Percentiles rank a stretch among this genome's conserved stretches.
These are phyloP conservation scores for Popillia japonica DNA, from an alignment of 1,140 invertebrate species.

Conservation along the genomic window DNA sequence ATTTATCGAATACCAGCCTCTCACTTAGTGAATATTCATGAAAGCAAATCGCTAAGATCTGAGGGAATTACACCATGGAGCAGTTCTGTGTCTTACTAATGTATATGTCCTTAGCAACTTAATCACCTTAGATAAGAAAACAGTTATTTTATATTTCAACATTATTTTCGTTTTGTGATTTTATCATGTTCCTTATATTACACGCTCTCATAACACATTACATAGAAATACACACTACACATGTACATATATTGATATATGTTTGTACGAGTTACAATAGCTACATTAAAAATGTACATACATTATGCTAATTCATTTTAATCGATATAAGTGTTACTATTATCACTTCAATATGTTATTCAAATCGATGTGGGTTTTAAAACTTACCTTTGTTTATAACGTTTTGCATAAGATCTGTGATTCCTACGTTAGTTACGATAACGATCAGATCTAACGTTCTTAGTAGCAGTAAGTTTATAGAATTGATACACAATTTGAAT, in stretches of 20 bases:
- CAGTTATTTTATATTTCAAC: conserved; percentile 35
- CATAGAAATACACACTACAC: not conserved
- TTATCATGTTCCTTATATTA: conserved; percentile 26
- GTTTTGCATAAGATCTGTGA: not conserved
- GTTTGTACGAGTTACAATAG: not conserved
- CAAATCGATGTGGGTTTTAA: conserved; percentile 30
- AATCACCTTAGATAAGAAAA: conserved; percentile 29
- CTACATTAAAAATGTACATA: conserved; percentile 20
- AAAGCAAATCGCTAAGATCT: conserved; percentile 40
- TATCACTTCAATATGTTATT: conserved; percentile 23
- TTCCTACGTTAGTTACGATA: not conserved
- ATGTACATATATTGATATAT: not conserved
- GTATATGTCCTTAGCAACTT: conserved; percentile 37
- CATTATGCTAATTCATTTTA: conserved; percentile 29
- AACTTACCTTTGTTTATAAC: not conserved
- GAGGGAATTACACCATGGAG: conserved; percentile 11
- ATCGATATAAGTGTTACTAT: conserved; percentile 22
- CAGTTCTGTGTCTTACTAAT: conserved; percentile 38
- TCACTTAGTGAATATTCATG: conserved; percentile 41
- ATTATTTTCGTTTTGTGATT: conserved; percentile 28
- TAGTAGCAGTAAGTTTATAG: no score
- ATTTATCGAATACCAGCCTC: conserved; percentile 39
- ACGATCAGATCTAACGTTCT: not conserved
- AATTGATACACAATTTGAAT: no score
- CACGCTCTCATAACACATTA: conserved; percentile 7